phyloP scores from a whole-genome alignment of 2,888 invertebrate species.

The Campopleginae sp. region DNA sequence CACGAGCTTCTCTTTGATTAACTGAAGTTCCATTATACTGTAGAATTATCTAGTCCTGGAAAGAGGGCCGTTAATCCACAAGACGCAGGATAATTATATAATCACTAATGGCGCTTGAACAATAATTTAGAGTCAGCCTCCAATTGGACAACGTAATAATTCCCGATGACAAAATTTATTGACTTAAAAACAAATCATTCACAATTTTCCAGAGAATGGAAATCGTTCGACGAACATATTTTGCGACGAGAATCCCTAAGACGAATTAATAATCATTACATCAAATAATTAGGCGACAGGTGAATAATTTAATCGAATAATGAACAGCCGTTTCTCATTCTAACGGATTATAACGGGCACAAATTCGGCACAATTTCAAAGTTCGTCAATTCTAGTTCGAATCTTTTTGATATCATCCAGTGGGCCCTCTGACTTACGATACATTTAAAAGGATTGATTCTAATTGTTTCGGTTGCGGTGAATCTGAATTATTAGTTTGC shows the following conservation, averaged over 20 bases:
- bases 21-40: background rate
- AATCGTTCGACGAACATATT: background rate
- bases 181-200: background rate
- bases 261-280: background rate
- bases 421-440: background rate
- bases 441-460: constrained; percentile 27
- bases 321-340: background rate
- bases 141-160: background rate
- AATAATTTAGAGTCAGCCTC: background rate
- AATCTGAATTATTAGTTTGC: constrained; percentile 38
- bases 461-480: constrained; percentile 26
- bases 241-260: background rate
- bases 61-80: background rate
- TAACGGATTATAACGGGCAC: background rate
- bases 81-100: background rate
- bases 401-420: background rate
- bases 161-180: background rate
- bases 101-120: background rate
- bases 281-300: background rate
- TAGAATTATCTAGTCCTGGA: background rate
- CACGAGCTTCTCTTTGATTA: background rate
- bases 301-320: background rate
- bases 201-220: background rate
- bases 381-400: background rate
- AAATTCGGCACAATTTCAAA: background rate